Conservation (phyloP, 2,888 invertebrate genomes). For the Lasioglossum leucozonium region DNA sequence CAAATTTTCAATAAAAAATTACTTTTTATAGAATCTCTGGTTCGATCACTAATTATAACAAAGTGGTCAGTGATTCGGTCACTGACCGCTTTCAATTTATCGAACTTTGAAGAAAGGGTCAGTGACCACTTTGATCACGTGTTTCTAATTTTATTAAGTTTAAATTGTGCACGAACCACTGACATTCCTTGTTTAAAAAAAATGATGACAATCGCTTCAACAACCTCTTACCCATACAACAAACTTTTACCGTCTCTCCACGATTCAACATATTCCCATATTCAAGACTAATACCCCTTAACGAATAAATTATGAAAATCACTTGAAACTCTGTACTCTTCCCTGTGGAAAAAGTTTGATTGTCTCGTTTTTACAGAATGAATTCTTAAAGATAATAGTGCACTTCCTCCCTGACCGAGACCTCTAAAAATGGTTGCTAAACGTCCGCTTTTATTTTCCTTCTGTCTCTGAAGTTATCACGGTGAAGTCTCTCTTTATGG, state of each 20-base stretch:
- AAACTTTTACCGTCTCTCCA: too few relatives aligned
- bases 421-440: neutral
- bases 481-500: neutral
- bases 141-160: too few relatives aligned
- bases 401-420: neutral
- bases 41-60: neutral
- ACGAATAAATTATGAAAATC: neutral
- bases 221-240: too few relatives aligned
- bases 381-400: neutral
- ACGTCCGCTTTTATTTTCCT: neutral
- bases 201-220: too few relatives aligned
- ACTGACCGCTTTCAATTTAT: neutral
- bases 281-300: neutral
- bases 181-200: too few relatives aligned
- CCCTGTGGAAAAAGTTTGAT: neutral
- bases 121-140: too few relatives aligned
- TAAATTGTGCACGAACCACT: too few relatives aligned
- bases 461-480: neutral
- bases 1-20: neutral
- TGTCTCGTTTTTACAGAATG: neutral
- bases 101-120: neutral
- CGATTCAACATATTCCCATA: neutral
- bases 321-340: neutral
- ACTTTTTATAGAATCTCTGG: neutral
- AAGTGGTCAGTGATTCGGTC: neutral